Base-by-base conservation (phyloP, 92 coral and sea anemone genomes). In the Actinernus sp. region DNA sequence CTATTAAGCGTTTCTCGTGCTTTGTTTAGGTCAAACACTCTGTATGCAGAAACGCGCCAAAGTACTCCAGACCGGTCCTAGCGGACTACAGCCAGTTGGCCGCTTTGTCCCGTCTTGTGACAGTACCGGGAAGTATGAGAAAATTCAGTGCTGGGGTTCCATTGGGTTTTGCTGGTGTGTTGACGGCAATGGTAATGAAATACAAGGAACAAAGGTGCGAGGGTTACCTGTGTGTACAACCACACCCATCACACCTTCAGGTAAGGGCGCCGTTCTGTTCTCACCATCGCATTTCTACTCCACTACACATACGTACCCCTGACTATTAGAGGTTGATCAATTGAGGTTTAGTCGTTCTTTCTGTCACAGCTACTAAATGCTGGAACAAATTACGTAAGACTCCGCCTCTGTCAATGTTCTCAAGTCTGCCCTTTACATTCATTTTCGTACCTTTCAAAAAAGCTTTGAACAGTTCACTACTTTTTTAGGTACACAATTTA, bases 141-240 rank as follows among this genome's bases (percentile, higher is more conserved):
- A 49, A 16, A 64, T 84, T 4, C 98, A 94, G 69, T 94, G 98
- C 50, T 94, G 98, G 98, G 85, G 65, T 0, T 94, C 98, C 7
- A 74, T 92, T 34, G 98, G 98, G 0, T 94, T 60, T 74, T 94
- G 98, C 59, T 94, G 98, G 98, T 94, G 98, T 73, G 92, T 68
- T 24, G 92, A 94, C 57, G 28, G 26, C 27, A 60, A 51, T 33
- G 98, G 98, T 3, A 50, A 9, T 8, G 98, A 90, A 51, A 33
- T 83, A 17, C 52, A 56, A 34, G 87, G 83, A 8, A 87, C 98
- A n/a, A 85, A 78, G 56, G 84, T 79, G 43, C 74, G 97, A 22
- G 98, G 98, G 40, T 62, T 26, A 32, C 97, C 95, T 1, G 65
- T 59, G 59, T 94, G 98, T 58, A 6, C 75, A 0, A 25, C 75